A percentile compares a stretch with the other conserved stretches of the same genome.
Evolutionary conservation across 1,140 invertebrate species (phyloP).

Genomic region (Trichonephila inaurata): DNA sequence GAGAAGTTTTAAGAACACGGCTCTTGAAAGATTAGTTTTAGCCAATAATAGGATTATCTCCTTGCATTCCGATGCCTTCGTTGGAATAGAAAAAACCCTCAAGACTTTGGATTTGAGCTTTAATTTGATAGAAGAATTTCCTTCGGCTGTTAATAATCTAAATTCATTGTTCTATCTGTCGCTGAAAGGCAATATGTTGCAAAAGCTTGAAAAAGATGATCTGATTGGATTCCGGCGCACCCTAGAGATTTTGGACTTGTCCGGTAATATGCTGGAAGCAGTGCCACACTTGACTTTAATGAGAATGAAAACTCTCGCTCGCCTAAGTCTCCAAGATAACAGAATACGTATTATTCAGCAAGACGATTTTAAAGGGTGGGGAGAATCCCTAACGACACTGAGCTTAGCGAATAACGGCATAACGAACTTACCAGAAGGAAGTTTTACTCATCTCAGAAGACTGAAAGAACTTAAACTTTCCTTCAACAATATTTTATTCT

Average conservation of each 20-base stretch:
- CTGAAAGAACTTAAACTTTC: conserved; percentile 92
- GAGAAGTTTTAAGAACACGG: conserved; percentile 86
- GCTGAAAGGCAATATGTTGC: conserved; percentile 89
- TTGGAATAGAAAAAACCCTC: conserved; percentile 80
- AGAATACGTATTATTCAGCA: conserved; percentile 88
- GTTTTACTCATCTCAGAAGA: conserved; percentile 86
- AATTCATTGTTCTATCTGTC: conserved; percentile 89
- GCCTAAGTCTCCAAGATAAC: conserved; percentile 93
- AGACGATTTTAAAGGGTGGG: conserved; percentile 89
- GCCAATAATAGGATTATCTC: conserved; percentile 87
- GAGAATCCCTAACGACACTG: conserved; percentile 88
- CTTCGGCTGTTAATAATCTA: conserved; percentile 85
- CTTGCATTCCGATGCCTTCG: conserved; percentile 87
- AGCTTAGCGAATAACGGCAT: conserved; percentile 92
- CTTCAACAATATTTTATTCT: conserved; percentile 91
- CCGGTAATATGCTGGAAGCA: conserved; percentile 88
- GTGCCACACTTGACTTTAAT: conserved; percentile 86
- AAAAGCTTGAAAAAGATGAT: conserved; percentile 87
- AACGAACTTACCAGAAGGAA: conserved; percentile 86
- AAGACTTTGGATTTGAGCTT: conserved; percentile 78
- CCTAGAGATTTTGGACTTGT: conserved; percentile 88
- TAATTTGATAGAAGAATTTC: conserved; percentile 78
- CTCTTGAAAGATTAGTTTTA: conserved; percentile 87
- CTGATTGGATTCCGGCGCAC: conserved; percentile 89
- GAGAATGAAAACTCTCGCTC: conserved; percentile 86